phyloP scores from a whole-genome alignment of 2,113 vertebrate species.

The Megaceryle maxima region DNA sequence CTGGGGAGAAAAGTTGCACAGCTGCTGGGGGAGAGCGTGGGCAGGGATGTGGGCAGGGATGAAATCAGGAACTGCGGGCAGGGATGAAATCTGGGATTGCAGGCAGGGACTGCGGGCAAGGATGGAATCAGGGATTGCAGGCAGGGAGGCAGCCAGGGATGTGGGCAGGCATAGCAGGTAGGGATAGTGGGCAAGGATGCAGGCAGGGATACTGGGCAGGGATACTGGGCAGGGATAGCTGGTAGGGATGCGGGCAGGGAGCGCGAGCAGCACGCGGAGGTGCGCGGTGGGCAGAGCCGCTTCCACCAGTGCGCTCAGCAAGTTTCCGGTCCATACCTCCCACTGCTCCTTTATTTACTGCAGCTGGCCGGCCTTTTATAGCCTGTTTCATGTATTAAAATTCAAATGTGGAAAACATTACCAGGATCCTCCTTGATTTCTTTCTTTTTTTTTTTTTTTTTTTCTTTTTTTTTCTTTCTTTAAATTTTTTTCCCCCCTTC shows the following conservation, averaged over 20 bases:
- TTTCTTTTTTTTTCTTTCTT: neutral
- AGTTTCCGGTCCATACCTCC: constrained; percentile 70
- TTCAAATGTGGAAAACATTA: constrained; percentile 89
- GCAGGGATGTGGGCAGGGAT: neutral
- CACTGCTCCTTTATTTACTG: constrained; percentile 81
- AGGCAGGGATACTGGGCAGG: neutral
- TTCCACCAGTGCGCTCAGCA: neutral
- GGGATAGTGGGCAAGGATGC: too few relatives aligned
- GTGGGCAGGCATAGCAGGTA: neutral
- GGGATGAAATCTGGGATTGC: too few relatives aligned
- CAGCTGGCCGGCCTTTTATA: constrained; percentile 81
- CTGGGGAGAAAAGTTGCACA: neutral
- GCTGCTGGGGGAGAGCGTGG: neutral
- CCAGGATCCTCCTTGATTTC: constrained; percentile 74
- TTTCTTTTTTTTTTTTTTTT: neutral
- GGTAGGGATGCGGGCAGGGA: neutral
- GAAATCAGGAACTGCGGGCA: too few relatives aligned
- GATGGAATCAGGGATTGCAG: too few relatives aligned
- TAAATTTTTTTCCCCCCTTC: neutral
- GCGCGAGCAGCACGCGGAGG: constrained; percentile 19
- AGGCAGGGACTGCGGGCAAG: too few relatives aligned
- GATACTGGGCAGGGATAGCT: neutral
- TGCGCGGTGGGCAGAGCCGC: constrained; percentile 24
- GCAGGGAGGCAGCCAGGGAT: too few relatives aligned
- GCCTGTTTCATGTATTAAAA: constrained; percentile 83